phyloP scores from a whole-genome alignment of 2,888 invertebrate species.

The Scaptomyza flava region DNA sequence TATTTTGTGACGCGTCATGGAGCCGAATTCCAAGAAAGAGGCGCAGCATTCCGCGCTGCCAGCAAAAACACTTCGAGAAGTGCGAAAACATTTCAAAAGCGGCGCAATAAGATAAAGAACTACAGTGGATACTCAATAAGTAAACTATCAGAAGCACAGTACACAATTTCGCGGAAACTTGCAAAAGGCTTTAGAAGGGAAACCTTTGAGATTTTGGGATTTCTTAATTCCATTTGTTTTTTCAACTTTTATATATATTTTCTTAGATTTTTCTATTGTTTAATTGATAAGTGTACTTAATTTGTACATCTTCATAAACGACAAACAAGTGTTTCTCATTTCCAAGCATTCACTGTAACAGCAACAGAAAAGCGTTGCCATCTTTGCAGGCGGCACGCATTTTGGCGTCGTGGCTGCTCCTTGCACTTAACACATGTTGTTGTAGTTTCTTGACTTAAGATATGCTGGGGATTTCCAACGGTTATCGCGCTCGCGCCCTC shows the following conservation, averaged over 20 bases:
- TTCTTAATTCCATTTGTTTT: too few relatives aligned
- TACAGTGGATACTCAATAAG: background rate
- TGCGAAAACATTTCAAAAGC: constrained; percentile 40
- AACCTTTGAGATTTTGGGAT: too few relatives aligned
- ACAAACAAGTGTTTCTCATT: background rate
- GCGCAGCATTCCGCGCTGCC: constrained; percentile 64
- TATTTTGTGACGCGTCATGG: constrained; percentile 69
- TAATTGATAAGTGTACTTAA: too few relatives aligned
- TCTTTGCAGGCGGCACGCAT: constrained; percentile 9
- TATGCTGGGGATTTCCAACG: constrained; percentile 70
- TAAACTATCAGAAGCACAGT: too few relatives aligned
- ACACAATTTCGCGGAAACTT: too few relatives aligned
- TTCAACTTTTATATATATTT: too few relatives aligned
- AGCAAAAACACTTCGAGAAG: constrained; percentile 59
- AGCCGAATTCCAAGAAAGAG: constrained; percentile 72
- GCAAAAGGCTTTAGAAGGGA: too few relatives aligned
- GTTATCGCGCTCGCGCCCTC: constrained; percentile 10
- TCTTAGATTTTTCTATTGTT: too few relatives aligned
- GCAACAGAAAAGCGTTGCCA: constrained; percentile 13
- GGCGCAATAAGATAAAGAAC: constrained; percentile 19
- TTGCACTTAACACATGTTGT: constrained; percentile 29
- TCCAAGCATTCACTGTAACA: background rate
- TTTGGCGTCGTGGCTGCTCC: constrained; percentile 33
- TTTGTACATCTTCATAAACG: too few relatives aligned
- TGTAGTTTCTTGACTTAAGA: constrained; percentile 33